phyloP scores from a whole-genome alignment of 2,888 invertebrate species.

The Phyto melanocephala region DNA sequence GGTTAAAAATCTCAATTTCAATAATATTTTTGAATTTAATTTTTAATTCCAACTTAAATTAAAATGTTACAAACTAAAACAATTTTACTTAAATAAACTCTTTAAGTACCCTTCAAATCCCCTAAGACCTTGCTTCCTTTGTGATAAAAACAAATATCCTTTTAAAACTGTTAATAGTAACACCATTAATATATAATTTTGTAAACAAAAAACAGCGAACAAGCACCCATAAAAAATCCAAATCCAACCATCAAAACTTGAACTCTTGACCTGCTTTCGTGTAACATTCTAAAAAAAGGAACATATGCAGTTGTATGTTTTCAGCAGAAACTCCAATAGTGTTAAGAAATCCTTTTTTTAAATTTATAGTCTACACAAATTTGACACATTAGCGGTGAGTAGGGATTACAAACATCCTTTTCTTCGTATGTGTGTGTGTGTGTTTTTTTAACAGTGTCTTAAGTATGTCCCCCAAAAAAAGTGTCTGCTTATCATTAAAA shows the following conservation, averaged over 20 bases:
- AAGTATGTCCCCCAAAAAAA: background rate
- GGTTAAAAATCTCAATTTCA: no score
- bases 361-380: constrained; percentile 56
- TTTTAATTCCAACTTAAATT: no score
- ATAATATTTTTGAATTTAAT: no score
- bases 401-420: constrained; percentile 52
- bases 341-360: constrained; percentile 42
- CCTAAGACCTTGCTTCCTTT: constrained; percentile 21
- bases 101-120: constrained; percentile 7
- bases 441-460: background rate
- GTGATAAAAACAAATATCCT: constrained; percentile 38
- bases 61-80: no score
- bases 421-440: background rate
- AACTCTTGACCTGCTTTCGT: constrained; percentile 54
- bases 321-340: background rate
- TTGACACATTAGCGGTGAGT: constrained; percentile 62
- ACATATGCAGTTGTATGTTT: constrained; percentile 50
- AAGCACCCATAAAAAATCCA: background rate
- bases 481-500: constrained; percentile 54
- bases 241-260: constrained; percentile 47
- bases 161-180: constrained; percentile 65
- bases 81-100: background rate
- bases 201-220: constrained; percentile 59
- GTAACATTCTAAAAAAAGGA: constrained; percentile 4
- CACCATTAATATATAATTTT: constrained; percentile 59